Percentiles rank a stretch among this genome's conserved stretches.
Evolutionary conservation across 2,113 vertebrate species (phyloP).

Genomic region (Trochalopteron elliotii): DNA sequence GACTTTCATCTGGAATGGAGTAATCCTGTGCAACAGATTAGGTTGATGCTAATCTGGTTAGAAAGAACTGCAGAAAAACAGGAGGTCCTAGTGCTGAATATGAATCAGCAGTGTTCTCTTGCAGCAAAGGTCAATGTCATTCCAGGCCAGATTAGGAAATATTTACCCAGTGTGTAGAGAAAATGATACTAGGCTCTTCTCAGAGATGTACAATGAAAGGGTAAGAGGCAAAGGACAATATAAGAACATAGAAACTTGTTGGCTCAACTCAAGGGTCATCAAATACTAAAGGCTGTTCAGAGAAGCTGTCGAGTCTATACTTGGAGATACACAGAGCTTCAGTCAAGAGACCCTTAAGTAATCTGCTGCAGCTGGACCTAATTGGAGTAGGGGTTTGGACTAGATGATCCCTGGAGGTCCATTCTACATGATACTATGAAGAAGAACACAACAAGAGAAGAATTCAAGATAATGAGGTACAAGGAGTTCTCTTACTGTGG

Average conservation of each 20-base stretch:
- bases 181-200: not conserved
- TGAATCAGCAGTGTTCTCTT: not conserved
- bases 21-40: not conserved
- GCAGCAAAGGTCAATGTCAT: not conserved
- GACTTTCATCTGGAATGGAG: not conserved
- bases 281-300: not conserved
- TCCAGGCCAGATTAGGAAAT: not conserved
- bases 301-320: not conserved
- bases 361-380: not conserved
- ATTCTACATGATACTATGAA: not conserved
- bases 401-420: not conserved
- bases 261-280: not conserved
- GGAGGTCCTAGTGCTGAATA: not conserved
- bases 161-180: not conserved
- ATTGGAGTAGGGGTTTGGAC: not conserved
- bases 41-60: not conserved
- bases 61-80: not conserved
- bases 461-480: not conserved
- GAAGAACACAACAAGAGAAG: not conserved
- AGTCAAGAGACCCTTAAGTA: not conserved
- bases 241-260: not conserved
- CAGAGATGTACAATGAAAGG: not conserved
- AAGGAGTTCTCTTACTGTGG: not conserved
- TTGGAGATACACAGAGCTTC: not conserved
- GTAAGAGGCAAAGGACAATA: not conserved